phyloP scores from a whole-genome alignment of 2,888 invertebrate genomes.

The Proisotoma minuta region DNA sequence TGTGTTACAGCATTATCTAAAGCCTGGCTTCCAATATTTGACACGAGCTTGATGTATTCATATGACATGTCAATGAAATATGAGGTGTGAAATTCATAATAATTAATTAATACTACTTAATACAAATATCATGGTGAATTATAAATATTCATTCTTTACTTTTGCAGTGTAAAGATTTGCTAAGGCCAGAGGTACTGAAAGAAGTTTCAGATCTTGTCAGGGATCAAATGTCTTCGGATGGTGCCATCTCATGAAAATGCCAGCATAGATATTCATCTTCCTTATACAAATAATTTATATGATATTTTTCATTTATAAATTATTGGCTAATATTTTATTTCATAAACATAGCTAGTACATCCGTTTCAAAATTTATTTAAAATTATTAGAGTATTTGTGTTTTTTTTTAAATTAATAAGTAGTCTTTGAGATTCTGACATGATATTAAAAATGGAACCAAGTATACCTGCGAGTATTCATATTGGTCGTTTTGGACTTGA shows the following conservation, averaged over 20 bases:
- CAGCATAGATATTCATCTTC: too few species aligned
- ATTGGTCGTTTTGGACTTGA: conserved; percentile 24
- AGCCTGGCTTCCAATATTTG: conserved; percentile 83
- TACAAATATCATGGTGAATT: background rate
- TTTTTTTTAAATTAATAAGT: too few species aligned
- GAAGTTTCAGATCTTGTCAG: conserved; percentile 60
- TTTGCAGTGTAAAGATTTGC: conserved; percentile 59
- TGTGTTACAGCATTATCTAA: conserved; percentile 81
- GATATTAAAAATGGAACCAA: too few species aligned
- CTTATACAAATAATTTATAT: too few species aligned
- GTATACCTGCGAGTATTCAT: too few species aligned
- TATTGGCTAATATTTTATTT: too few species aligned
- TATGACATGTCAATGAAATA: conserved; percentile 85
- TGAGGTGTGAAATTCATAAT: conserved; percentile 53
- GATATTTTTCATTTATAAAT: too few species aligned
- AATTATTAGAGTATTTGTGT: too few species aligned
- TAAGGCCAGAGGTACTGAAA: conserved; percentile 77
- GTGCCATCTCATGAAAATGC: too few species aligned
- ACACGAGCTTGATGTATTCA: conserved; percentile 85
- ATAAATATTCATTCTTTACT: background rate
- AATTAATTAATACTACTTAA: background rate
- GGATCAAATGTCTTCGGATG: conserved; percentile 36
- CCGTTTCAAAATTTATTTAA: too few species aligned
- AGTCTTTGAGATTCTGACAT: too few species aligned
- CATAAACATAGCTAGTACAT: too few species aligned